Conservation (phyloP, 2,888 invertebrate genomes). For the Anticlea derivata region DNA sequence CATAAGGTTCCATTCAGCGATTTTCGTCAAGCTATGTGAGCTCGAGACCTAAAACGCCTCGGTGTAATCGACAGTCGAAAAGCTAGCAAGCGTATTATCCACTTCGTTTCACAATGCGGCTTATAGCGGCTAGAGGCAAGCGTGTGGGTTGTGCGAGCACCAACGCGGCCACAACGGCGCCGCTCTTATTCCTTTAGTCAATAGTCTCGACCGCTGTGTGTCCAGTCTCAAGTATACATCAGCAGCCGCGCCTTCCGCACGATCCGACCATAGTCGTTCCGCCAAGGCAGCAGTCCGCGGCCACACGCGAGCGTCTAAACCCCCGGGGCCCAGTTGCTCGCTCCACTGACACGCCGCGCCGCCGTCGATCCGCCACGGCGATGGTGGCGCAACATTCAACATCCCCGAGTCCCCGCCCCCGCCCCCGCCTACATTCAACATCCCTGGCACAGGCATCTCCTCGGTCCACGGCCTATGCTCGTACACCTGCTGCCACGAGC, state of each 20-base stretch:
- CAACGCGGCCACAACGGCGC: conserved; percentile 91
- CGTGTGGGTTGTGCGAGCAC: conserved; percentile 90
- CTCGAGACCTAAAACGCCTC: background rate
- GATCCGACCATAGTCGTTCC: conserved; percentile 90
- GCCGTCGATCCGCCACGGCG: conserved; percentile 85
- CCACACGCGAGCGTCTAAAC: conserved; percentile 92
- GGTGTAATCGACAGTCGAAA: background rate
- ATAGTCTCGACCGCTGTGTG: conserved; percentile 86
- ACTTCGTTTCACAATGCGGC: background rate
- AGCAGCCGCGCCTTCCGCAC: conserved; percentile 76
- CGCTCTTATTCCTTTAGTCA: conserved; percentile 85
- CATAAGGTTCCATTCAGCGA: background rate
- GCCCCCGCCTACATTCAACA: conserved; percentile 74
- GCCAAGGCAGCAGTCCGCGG: conserved; percentile 92
- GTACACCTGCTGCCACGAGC: conserved; percentile 94
- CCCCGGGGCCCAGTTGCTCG: conserved; percentile 90
- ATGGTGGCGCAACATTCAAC: conserved; percentile 68
- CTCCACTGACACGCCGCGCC: conserved; percentile 94
- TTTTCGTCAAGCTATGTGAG: background rate
- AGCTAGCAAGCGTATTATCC: conserved; percentile 9
- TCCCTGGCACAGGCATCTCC: conserved; percentile 45
- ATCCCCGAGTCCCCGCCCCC: conserved; percentile 85
- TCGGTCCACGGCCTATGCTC: conserved; percentile 91
- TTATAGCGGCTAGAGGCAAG: conserved; percentile 82
- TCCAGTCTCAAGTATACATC: conserved; percentile 88